Percentiles rank a stretch among this genome's conserved stretches.
Conservation (phyloP, 2,797 vertebrate species). For the Mus caroli region DNA sequence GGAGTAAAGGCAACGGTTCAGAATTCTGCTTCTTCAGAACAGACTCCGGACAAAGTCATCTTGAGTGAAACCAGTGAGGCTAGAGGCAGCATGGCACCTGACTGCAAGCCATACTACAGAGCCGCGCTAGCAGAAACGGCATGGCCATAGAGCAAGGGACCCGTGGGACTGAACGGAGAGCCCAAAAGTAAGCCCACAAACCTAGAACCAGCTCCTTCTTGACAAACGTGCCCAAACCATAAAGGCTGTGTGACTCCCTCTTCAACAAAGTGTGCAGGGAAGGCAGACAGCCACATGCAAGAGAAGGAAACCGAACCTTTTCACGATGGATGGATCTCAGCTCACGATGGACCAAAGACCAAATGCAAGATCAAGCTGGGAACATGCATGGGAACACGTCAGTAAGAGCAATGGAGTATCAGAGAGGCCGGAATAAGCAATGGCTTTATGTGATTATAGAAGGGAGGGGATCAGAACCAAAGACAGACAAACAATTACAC, state of each 20-base stretch:
- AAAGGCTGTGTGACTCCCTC: neutral
- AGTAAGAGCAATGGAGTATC: neutral
- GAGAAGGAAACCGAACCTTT: neutral
- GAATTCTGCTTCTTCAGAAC: slow-evolving; percentile 39
- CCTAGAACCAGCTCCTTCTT: neutral
- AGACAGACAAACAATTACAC: neutral
- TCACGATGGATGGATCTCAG: too few relatives aligned
- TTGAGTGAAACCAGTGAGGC: neutral
- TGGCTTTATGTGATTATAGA: neutral
- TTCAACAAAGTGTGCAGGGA: neutral
- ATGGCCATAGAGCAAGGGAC: neutral
- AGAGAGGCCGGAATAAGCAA: neutral
- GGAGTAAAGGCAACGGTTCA: neutral
- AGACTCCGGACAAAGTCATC: neutral
- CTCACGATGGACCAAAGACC: neutral
- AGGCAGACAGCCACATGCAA: neutral
- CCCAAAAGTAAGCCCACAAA: too few relatives aligned
- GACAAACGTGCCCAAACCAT: neutral
- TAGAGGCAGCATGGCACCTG: neutral
- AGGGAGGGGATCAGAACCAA: neutral
- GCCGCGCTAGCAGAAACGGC: neutral
- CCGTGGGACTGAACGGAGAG: neutral
- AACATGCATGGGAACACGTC: neutral
- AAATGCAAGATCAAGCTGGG: too few relatives aligned
- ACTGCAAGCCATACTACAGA: neutral